Conservation (phyloP, 1,140 invertebrate genomes). For the Anastatus disparis region DNA sequence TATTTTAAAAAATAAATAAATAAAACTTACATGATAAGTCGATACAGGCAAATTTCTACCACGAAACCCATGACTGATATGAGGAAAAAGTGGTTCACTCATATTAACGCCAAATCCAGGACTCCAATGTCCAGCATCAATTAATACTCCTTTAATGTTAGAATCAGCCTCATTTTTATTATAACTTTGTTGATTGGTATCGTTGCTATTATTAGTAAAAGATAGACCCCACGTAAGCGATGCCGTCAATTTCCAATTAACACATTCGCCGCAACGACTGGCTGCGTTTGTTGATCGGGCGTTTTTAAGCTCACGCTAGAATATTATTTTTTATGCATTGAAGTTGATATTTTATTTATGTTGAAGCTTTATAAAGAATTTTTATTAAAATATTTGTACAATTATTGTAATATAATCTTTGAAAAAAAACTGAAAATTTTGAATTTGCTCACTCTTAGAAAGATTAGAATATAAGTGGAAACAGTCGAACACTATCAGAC, state of each 20-base stretch:
- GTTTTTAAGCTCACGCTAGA: slow-evolving; percentile 8
- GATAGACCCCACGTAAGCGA: slow-evolving; percentile 76
- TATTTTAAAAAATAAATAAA: too few species aligned
- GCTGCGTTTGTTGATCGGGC: neutral
- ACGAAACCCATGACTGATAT: slow-evolving; percentile 81
- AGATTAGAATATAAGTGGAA: too few species aligned
- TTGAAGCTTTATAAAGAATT: too few species aligned
- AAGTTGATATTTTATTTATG: too few species aligned
- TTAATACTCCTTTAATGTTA: too few species aligned
- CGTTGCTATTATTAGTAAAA: slow-evolving; percentile 44
- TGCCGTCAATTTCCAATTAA: slow-evolving; percentile 73
- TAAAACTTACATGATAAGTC: slow-evolving; percentile 73
- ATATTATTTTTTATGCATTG: too few species aligned
- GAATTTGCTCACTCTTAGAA: too few species aligned
- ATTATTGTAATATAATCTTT: too few species aligned
- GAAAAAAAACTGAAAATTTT: too few species aligned
- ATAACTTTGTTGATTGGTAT: slow-evolving; percentile 46
- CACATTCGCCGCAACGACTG: slow-evolving; percentile 73
- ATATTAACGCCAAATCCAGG: slow-evolving; percentile 74
- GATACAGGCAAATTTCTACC: slow-evolving; percentile 76
- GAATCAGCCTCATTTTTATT: too few species aligned
- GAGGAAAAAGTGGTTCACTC: slow-evolving; percentile 80
- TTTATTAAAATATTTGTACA: too few species aligned
- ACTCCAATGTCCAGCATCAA: slow-evolving; percentile 73
- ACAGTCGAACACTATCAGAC: too few species aligned